Evolutionary conservation across 2,113 vertebrate genomes (phyloP).

Genomic region (Gulo gulo): DNA sequence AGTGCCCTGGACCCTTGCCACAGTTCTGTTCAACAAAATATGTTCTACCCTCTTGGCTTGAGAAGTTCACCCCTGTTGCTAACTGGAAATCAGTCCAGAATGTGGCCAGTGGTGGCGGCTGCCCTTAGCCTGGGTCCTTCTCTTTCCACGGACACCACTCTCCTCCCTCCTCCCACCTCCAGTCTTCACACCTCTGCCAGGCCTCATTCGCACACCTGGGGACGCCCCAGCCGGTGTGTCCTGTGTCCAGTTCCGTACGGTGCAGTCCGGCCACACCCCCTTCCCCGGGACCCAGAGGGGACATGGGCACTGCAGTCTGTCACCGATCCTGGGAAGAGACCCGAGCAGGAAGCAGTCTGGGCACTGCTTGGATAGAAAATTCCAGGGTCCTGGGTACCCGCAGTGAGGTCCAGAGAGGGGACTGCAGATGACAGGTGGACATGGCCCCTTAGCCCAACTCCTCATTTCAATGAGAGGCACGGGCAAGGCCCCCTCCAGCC

Average conservation of each 20-base stretch:
- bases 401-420: not conserved
- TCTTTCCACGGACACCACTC: not conserved
- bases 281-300: not conserved
- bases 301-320: not conserved
- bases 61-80: not conserved
- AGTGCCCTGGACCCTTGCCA: not conserved
- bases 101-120: not conserved
- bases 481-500: not conserved
- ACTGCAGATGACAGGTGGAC: not conserved
- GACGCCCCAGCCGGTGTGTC: not conserved
- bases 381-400: not conserved
- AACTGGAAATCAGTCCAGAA: not conserved
- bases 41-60: not conserved
- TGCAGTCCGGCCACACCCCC: not conserved
- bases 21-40: not conserved
- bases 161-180: rapidly evolving
- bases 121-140: not conserved
- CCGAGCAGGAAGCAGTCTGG: not conserved
- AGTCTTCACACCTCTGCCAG: not conserved
- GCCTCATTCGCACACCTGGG: not conserved
- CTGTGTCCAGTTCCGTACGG: not conserved
- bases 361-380: too few species aligned
- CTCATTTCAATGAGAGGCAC: not conserved
- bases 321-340: not conserved
- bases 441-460: rapidly evolving